Base-by-base conservation (phyloP, 2,113 vertebrate genomes). In the Isichthys henryi region DNA sequence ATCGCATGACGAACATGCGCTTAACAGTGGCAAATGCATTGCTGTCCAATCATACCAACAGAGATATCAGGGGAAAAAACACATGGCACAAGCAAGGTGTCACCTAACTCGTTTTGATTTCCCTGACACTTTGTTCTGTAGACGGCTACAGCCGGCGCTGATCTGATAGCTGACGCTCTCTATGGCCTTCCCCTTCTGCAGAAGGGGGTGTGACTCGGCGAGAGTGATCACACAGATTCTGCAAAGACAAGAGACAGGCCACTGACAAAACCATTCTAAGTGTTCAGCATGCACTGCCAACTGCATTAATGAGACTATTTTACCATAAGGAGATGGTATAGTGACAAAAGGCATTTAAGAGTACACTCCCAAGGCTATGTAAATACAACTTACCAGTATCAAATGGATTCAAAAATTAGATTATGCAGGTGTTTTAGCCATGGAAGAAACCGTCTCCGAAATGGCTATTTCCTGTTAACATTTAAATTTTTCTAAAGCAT, bases 71-170 rank as follows among this genome's bases (percentile, higher is more conserved):
- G 43, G 48, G 48, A 58, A 46, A 23, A n/a, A 43, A 52, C 27
- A 52, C 13, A 21, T 21, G 31, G 21, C 49, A 31, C 5, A 50
- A 35, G 27, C 4, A 88, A 53, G 31, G 15, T n/a, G 2, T 3
- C 53, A 91, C 3, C 93, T 89, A 96, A 99, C 99, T 96, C 97
- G 94, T 93, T 99, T 99, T 86, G 98, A 99, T 89, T 99, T 99
- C 86, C 98, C 98, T 56, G 98, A 99, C 11, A 99, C 98, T 93
- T 98, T 99, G 94, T 99, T 99, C 90, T 98, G 96, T 77, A 99
- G 96, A 49, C 98, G 96, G 94, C 98, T 99, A 94, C 98, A 99
- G 91, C 96, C 96, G 46, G 97, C 95, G 91, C 98, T 99, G 95
- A 99, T 99, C 93, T 98, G 97, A 91, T 99, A 99, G 91, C 95